A percentile compares a stretch with the other conserved stretches of the same genome.
These are phyloP conservation scores for Catharus fuscescens DNA, from an alignment of 2,113 vertebrate species.

Conservation along the genomic window DNA sequence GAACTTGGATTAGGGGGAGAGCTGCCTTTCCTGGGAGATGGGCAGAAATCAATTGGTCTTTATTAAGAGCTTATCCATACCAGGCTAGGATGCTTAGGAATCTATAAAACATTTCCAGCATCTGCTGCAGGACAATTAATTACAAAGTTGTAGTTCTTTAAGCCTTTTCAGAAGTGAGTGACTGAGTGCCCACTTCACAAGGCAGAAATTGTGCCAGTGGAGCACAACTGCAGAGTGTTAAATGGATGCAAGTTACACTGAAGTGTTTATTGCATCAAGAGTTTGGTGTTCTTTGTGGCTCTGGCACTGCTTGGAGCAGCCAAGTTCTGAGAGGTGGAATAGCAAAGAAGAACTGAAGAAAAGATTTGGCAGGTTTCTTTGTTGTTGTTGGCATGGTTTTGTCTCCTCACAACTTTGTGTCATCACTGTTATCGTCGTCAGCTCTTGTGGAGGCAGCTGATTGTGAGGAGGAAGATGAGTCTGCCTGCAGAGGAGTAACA, in stretches of 20 bases:
- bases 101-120: background rate
- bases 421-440: slow-evolving; percentile 18
- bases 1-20: background rate
- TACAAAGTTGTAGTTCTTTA: background rate
- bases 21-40: background rate
- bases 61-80: slow-evolving; percentile 11
- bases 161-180: background rate
- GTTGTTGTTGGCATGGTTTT: background rate
- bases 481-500: slow-evolving; percentile 60
- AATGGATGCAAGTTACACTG: background rate
- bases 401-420: slow-evolving; percentile 67
- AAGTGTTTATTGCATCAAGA: background rate
- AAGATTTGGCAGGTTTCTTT: background rate
- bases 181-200: background rate
- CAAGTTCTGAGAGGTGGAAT: background rate
- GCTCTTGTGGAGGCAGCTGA: slow-evolving; percentile 55
- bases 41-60: slow-evolving; percentile 22
- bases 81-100: background rate
- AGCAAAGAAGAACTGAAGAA: background rate
- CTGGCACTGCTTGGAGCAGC: background rate
- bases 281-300: background rate
- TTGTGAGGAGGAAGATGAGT: slow-evolving; percentile 66
- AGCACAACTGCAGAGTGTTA: background rate
- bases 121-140: background rate
- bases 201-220: background rate